Evolutionary conservation across 2,113 vertebrate genomes (phyloP).

Genomic region (Archocentrus centrarchus): DNA sequence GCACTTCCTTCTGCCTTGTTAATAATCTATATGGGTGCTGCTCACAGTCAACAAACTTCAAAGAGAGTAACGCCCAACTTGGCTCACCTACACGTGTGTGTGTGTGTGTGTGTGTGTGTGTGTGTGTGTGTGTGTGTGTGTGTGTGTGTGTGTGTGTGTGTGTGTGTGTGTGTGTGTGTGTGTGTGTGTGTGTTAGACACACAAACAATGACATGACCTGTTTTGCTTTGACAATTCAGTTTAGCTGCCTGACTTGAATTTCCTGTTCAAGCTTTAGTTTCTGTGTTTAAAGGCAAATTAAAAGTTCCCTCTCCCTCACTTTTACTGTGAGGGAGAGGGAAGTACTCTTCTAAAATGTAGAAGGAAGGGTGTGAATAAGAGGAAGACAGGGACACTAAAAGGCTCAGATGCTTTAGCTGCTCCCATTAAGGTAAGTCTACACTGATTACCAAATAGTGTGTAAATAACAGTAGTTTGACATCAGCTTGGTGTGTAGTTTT

Average conservation of each 20-base stretch:
- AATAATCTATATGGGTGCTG: background rate
- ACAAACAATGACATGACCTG: conserved; percentile 23
- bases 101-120: background rate
- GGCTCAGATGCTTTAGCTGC: conserved; percentile 3
- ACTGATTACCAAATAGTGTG: background rate
- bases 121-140: background rate
- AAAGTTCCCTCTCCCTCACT: no score
- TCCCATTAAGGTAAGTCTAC: conserved; percentile 30
- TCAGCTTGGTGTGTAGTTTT: background rate
- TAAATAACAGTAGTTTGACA: background rate
- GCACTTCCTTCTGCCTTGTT: background rate
- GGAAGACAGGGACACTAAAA: background rate
- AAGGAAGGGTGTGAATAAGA: background rate
- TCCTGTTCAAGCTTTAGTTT: conserved; percentile 45
- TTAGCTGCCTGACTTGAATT: conserved; percentile 40
- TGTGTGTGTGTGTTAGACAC: background rate
- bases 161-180: background rate
- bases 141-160: background rate
- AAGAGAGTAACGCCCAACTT: background rate
- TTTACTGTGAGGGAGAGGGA: background rate
- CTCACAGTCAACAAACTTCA: background rate
- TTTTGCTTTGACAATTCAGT: conserved; percentile 25
- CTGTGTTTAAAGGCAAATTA: background rate
- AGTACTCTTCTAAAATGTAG: background rate
- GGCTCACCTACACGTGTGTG: background rate